These are phyloP conservation scores for Acrocephalus kingi DNA, from an alignment of 2,113 vertebrate genomes.

Conservation along the genomic window DNA sequence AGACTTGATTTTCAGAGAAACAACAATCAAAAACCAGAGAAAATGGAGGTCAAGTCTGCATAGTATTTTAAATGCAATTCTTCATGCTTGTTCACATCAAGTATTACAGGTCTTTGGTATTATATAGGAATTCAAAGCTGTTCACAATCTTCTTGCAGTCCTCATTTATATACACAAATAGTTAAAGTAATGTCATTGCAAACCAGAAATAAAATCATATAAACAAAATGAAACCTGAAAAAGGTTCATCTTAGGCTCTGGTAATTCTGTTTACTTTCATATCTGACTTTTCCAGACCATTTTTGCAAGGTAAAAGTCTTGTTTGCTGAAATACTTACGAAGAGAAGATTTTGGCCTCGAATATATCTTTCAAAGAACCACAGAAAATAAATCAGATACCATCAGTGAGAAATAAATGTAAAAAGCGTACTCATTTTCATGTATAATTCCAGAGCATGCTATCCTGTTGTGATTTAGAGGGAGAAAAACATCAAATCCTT, in stretches of 20 bases:
- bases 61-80: background rate
- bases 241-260: background rate
- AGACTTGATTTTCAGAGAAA: background rate
- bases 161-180: background rate
- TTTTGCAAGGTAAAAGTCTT: background rate
- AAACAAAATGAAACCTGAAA: background rate
- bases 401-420: background rate
- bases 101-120: background rate
- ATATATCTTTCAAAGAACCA: background rate
- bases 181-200: background rate
- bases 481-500: background rate
- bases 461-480: background rate
- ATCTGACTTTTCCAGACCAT: background rate
- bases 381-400: background rate
- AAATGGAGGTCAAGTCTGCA: background rate
- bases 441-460: background rate
- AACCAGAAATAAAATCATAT: background rate
- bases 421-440: rapidly evolving
- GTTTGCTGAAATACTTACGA: background rate
- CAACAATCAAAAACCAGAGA: background rate
- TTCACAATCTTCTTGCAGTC: background rate
- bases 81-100: background rate
- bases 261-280: background rate
- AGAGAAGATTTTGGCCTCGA: background rate
- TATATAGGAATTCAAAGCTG: background rate